These are phyloP conservation scores for Tachysurus fulvidraco DNA, from an alignment of 2,113 vertebrate species.

Conservation along the genomic window DNA sequence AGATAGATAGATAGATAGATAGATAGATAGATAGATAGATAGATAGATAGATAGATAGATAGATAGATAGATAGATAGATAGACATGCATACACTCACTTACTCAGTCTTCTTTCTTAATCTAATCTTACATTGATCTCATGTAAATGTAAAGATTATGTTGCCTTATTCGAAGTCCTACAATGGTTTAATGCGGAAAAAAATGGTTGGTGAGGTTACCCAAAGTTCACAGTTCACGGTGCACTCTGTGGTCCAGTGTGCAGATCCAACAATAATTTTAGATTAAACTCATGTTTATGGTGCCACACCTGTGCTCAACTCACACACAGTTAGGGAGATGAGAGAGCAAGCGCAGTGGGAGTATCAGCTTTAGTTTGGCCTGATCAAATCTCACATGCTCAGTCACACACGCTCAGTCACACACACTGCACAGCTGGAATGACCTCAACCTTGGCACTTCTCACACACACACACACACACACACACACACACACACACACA, in stretches of 20 bases:
- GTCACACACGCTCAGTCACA: slow-evolving; percentile 18
- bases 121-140: background rate
- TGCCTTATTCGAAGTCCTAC: background rate
- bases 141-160: background rate
- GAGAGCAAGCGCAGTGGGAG: slow-evolving; percentile 10
- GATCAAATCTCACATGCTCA: slow-evolving; percentile 23
- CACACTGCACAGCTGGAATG: slow-evolving; percentile 36
- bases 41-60: too few species aligned
- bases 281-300: background rate
- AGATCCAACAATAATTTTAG: slow-evolving; percentile 12
- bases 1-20: too few species aligned
- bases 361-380: slow-evolving; percentile 43
- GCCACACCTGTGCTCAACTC: background rate
- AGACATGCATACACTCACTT: too few species aligned
- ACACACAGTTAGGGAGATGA: background rate
- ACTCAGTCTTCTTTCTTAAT: too few species aligned
- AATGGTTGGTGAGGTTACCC: background rate
- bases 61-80: too few species aligned
- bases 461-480: slow-evolving; percentile 34
- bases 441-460: slow-evolving; percentile 29
- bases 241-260: background rate
- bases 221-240: background rate
- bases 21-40: too few species aligned
- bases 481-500: slow-evolving; percentile 19
- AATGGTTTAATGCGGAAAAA: background rate